Evolutionary conservation across 1,140 invertebrate species (phyloP).

Genomic region (Leptoteleia sp.): DNA sequence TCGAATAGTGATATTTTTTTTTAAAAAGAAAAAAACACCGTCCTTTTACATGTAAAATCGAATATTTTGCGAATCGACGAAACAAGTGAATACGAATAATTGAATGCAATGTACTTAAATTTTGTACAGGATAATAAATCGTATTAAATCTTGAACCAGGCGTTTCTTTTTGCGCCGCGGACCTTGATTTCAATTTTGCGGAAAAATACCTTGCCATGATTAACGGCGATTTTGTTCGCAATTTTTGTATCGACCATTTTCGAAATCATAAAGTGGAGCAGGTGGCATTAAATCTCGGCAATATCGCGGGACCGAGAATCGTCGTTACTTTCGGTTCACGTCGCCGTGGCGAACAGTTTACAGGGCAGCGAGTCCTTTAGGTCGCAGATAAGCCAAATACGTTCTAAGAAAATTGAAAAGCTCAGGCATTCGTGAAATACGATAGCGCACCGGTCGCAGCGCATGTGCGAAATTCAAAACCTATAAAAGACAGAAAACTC

Average conservation of each 20-base stretch:
- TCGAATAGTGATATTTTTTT: no score
- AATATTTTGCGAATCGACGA: no score
- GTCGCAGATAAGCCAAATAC: conserved; percentile 73
- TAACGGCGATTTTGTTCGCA: no score
- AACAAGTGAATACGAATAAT: no score
- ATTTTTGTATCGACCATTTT: conserved; percentile 21
- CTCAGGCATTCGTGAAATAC: conserved; percentile 77
- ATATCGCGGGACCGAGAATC: conserved; percentile 32
- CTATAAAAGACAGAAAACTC: conserved; percentile 74
- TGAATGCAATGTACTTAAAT: background rate
- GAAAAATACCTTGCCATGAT: no score
- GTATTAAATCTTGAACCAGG: conserved; percentile 3
- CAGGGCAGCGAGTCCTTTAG: conserved; percentile 63
- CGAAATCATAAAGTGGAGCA: conserved; percentile 23
- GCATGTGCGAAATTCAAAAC: conserved; percentile 66
- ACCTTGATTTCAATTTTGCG: no score
- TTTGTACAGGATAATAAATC: conserved; percentile 1
- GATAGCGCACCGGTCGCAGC: conserved; percentile 36
- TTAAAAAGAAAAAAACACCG: no score
- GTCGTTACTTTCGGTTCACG: conserved; percentile 73
- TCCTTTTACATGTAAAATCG: no score
- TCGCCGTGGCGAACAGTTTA: conserved; percentile 46
- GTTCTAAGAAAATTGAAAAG: conserved; percentile 78
- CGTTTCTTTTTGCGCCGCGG: no score
- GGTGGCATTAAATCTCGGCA: conserved; percentile 25